Evolutionary conservation across 2,797 vertebrate species (phyloP).

Genomic region (Lithobates sylvaticus): DNA sequence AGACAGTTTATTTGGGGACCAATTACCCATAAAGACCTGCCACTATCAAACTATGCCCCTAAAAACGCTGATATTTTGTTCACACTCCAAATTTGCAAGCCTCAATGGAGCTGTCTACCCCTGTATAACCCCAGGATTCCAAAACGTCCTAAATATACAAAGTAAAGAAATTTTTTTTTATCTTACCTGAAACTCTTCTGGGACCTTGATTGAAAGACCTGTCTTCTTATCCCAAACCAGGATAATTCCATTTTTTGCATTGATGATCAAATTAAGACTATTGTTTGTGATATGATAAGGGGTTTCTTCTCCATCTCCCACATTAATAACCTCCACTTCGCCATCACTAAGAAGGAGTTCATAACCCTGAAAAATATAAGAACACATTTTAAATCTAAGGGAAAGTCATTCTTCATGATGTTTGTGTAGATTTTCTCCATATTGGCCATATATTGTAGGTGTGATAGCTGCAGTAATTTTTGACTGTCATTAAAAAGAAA

Average conservation of each 20-base stretch:
- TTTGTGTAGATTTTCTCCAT: neutral
- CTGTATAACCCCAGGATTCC: no score
- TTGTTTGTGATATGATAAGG: conserved; percentile 25
- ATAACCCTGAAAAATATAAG: neutral
- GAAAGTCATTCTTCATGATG: neutral
- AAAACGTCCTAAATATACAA: no score
- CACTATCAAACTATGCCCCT: no score
- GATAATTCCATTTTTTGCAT: conserved; percentile 14
- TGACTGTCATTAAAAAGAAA: no score
- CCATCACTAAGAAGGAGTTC: conserved; percentile 14
- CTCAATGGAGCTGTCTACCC: no score
- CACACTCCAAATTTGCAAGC: no score
- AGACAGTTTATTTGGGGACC: no score
- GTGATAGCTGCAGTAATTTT: no score
- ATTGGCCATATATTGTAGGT: no score
- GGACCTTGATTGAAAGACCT: conserved; percentile 11
- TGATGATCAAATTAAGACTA: conserved; percentile 22
- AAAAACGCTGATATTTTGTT: no score
- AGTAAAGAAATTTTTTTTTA: neutral
- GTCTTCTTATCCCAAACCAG: conserved; percentile 41
- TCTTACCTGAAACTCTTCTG: conserved; percentile 35
- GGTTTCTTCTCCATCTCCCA: neutral
- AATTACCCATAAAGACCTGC: no score
- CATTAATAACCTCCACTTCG: neutral
- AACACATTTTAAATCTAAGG: neutral